Evolutionary conservation across 2,888 invertebrate genomes (phyloP).

Genomic region (Seira ritae): DNA sequence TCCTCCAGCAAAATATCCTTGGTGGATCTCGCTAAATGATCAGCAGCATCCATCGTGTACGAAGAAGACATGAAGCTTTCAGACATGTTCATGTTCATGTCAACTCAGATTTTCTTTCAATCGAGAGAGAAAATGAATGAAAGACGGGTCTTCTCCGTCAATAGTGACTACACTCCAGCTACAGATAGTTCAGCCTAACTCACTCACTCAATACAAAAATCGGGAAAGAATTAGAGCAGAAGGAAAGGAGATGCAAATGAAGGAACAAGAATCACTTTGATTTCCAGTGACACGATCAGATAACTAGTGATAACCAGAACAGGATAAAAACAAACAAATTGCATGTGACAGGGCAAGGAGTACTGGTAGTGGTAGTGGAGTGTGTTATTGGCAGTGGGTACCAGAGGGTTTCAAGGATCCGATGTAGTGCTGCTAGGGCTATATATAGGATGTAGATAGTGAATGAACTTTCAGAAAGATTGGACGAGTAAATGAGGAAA

Average conservation of each 20-base stretch:
- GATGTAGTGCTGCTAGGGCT: too few species aligned
- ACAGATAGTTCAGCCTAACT: not conserved
- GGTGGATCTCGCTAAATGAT: conserved; percentile 35
- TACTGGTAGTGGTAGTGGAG: not conserved
- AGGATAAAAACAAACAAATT: not conserved
- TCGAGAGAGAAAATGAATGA: conserved; percentile 10
- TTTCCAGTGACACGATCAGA: not conserved
- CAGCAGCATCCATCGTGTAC: conserved; percentile 45
- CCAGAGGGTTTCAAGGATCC: too few species aligned
- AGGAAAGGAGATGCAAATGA: not conserved
- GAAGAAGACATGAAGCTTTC: conserved; percentile 28
- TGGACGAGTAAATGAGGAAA: not conserved
- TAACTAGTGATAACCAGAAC: not conserved
- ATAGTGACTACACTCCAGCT: not conserved
- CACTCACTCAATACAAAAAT: not conserved
- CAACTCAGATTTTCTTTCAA: not conserved
- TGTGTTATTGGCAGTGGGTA: too few species aligned
- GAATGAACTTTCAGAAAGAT: too few species aligned
- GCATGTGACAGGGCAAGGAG: not conserved
- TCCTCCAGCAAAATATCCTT: conserved; percentile 47
- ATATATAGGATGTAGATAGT: too few species aligned
- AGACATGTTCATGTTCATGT: not conserved
- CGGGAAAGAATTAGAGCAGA: not conserved
- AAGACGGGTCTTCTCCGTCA: conserved; percentile 1
- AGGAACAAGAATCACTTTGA: not conserved